A percentile compares a stretch with the other conserved stretches of the same genome.
phyloP scores from a whole-genome alignment of 2,888 invertebrate species.

The Hecatera dysodea region DNA sequence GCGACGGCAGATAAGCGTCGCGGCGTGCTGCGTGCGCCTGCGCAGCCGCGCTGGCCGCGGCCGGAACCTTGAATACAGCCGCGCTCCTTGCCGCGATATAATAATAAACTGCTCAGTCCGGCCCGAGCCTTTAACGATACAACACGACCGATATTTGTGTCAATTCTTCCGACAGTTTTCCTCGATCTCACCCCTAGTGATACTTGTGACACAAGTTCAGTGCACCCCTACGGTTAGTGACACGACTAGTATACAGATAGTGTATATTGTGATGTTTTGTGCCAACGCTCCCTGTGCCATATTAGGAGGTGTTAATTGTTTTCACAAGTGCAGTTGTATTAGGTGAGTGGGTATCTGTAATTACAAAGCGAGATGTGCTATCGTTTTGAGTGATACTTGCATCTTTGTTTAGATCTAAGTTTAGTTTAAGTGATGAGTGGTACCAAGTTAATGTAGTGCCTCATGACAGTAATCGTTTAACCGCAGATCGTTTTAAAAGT shows the following conservation, averaged over 20 bases:
- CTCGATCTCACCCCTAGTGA: slow-evolving; percentile 67
- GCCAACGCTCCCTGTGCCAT: slow-evolving; percentile 84
- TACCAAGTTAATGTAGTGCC: neutral
- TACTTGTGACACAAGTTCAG: slow-evolving; percentile 66
- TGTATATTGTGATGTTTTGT: slow-evolving; percentile 89
- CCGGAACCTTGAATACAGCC: slow-evolving; percentile 86
- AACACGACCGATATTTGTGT: slow-evolving; percentile 83
- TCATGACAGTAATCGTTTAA: neutral
- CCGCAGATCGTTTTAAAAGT: neutral
- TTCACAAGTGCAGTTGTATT: slow-evolving; percentile 74
- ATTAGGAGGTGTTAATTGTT: slow-evolving; percentile 77
- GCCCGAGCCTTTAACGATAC: slow-evolving; percentile 86
- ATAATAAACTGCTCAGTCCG: slow-evolving; percentile 89
- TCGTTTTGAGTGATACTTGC: slow-evolving; percentile 16
- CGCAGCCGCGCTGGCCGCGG: slow-evolving; percentile 71
- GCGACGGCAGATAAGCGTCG: slow-evolving; percentile 84
- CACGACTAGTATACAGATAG: slow-evolving; percentile 79
- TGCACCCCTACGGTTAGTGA: slow-evolving; percentile 72
- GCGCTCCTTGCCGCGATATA: slow-evolving; percentile 87
- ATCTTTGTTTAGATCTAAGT: slow-evolving; percentile 13
- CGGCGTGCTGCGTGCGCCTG: slow-evolving; percentile 78
- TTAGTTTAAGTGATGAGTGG: slow-evolving; percentile 12
- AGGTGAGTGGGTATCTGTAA: slow-evolving; percentile 75
- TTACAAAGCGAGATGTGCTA: slow-evolving; percentile 20
- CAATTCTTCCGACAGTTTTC: slow-evolving; percentile 66